These are phyloP conservation scores for Sinonovacula constricta DNA, from an alignment of 1,140 invertebrate species.

Conservation along the genomic window DNA sequence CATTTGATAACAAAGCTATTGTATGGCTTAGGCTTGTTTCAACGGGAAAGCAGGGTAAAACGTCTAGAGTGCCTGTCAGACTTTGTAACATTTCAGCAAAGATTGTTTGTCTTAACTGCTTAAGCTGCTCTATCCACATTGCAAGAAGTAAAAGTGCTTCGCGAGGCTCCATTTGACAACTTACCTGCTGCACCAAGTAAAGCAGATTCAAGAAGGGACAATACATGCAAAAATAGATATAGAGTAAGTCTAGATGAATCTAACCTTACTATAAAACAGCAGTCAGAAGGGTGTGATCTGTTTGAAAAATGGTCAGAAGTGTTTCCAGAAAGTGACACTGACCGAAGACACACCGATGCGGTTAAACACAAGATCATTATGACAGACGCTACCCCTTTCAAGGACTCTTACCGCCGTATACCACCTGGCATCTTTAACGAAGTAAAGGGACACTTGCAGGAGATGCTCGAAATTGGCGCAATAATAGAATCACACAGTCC, in stretches of 20 bases:
- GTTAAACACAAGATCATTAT: constrained; percentile 47
- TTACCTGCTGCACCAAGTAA: too few relatives aligned
- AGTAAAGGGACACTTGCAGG: constrained; percentile 44
- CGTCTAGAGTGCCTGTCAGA: too few relatives aligned
- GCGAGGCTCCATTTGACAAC: too few relatives aligned
- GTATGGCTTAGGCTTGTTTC: too few relatives aligned
- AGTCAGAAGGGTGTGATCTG: not conserved
- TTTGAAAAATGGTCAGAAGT: constrained; percentile 19
- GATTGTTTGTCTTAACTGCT: too few relatives aligned
- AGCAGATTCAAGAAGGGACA: not conserved
- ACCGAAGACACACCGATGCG: constrained; percentile 25
- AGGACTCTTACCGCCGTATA: constrained; percentile 31
- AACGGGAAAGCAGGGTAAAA: too few relatives aligned
- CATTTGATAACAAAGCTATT: too few relatives aligned
- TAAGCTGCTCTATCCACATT: too few relatives aligned
- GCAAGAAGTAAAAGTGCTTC: too few relatives aligned
- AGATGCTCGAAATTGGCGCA: constrained; percentile 33
- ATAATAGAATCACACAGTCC: constrained; percentile 45
- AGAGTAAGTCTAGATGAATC: not conserved
- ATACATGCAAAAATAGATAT: not conserved
- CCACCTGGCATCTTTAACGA: constrained; percentile 48
- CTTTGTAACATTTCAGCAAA: too few relatives aligned
- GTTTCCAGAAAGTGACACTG: constrained; percentile 36
- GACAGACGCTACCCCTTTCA: constrained; percentile 39
- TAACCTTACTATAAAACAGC: not conserved